Evolutionary conservation across 2,888 invertebrate species (phyloP).

Genomic region (Dryococelus australis): DNA sequence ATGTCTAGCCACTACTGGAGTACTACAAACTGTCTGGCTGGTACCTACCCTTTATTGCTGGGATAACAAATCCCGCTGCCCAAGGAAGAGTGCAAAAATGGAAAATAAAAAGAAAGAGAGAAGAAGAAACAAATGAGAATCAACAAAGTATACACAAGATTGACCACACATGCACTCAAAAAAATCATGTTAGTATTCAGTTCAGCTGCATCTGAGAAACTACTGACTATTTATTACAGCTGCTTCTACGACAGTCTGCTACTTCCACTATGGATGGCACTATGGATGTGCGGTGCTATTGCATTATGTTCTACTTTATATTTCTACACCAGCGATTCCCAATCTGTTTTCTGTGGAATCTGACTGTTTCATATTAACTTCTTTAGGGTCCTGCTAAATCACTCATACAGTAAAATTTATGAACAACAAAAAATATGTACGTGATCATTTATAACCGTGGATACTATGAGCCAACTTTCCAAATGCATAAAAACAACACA

Average conservation of each 20-base stretch:
- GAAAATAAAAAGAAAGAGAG: conserved; percentile 53
- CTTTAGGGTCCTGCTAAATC: too few relatives aligned
- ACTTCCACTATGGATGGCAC: background rate
- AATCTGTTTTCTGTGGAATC: too few relatives aligned
- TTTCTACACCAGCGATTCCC: too few relatives aligned
- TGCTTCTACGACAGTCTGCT: background rate
- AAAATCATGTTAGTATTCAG: background rate
- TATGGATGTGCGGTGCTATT: too few relatives aligned
- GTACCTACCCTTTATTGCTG: conserved; percentile 59
- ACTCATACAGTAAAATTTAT: too few relatives aligned
- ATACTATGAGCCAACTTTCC: too few relatives aligned
- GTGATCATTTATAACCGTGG: too few relatives aligned
- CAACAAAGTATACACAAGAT: conserved; percentile 42
- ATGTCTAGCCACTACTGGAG: background rate
- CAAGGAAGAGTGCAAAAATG: conserved; percentile 50
- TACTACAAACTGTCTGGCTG: background rate
- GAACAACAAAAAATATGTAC: too few relatives aligned
- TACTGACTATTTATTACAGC: background rate
- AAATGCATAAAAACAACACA: too few relatives aligned
- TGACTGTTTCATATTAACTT: too few relatives aligned
- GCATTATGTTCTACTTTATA: too few relatives aligned
- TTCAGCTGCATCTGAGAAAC: conserved; percentile 19
- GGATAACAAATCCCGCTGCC: conserved; percentile 58
- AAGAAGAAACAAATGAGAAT: conserved; percentile 46
- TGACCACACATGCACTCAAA: conserved; percentile 39